Percentiles rank a stretch among this genome's conserved stretches.
These are phyloP conservation scores for Acrocera orbiculus DNA, from an alignment of 2,888 invertebrate genomes.

Conservation along the genomic window DNA sequence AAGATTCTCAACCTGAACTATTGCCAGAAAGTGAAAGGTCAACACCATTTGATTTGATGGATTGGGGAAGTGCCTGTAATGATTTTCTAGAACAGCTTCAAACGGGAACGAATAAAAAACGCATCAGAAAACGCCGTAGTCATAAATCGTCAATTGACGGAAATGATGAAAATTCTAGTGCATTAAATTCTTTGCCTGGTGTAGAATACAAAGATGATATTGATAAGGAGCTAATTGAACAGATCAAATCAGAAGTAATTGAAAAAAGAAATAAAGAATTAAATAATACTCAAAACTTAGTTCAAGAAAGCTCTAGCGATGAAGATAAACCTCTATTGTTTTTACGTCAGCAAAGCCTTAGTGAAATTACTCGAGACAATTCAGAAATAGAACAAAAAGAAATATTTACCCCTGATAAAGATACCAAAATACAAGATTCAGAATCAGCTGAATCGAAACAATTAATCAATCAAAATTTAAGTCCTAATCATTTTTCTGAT, in stretches of 20 bases:
- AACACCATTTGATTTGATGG: conserved; percentile 12
- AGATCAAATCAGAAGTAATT: conserved; percentile 10
- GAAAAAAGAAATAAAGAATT: conserved; percentile 5
- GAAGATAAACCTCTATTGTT: conserved; percentile 20
- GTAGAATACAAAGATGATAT: conserved; percentile 32
- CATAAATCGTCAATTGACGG: conserved; percentile 17
- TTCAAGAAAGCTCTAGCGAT: conserved; percentile 12
- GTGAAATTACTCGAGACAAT: too few species aligned
- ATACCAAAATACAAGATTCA: conserved; percentile 11
- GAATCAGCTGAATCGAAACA: conserved; percentile 15
- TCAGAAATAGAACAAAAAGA: too few species aligned
- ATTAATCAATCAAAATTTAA: conserved; percentile 10
- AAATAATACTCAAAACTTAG: conserved; percentile 1
- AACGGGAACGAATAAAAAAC: conserved; percentile 40
- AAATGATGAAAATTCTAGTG: conserved; percentile 8
- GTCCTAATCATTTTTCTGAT: conserved; percentile 28
- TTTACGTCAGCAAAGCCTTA: conserved; percentile 12
- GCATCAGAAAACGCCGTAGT: conserved; percentile 27
- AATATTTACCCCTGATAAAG: too few species aligned
- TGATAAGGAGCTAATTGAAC: conserved; percentile 22
- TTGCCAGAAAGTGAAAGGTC: conserved; percentile 10
- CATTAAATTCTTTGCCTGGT: conserved; percentile 15
- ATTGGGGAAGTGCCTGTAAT: conserved; percentile 57
- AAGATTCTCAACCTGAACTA: background rate
- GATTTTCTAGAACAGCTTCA: conserved; percentile 60